Conservation (phyloP, 2,113 vertebrate genomes). For the Bufo gargarizans region DNA sequence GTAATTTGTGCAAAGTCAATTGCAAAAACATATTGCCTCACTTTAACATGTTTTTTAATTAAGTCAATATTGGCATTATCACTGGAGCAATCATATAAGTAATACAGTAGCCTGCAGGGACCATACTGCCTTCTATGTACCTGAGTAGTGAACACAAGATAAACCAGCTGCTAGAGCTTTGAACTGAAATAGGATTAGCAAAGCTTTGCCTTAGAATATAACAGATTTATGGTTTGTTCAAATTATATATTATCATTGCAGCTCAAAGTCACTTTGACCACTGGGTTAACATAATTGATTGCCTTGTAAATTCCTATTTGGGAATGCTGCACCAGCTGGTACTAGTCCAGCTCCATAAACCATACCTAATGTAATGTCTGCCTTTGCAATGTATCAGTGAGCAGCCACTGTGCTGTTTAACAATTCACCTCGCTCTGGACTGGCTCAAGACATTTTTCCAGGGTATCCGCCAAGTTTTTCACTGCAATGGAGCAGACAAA, state of each 20-base stretch:
- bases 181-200: conserved; percentile 18
- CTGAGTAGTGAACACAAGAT: neutral
- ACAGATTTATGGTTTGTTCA: conserved; percentile 52
- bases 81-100: neutral
- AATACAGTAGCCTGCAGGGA: neutral
- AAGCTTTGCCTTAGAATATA: conserved; percentile 28
- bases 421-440: conserved; percentile 28
- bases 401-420: conserved; percentile 19
- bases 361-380: conserved; percentile 45
- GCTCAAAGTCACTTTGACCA: conserved; percentile 49
- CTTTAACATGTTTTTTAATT: neutral
- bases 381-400: conserved; percentile 43
- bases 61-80: neutral
- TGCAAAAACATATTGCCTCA: no score
- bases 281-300: conserved; percentile 43
- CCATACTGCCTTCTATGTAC: neutral
- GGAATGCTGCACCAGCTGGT: conserved; percentile 33
- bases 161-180: neutral
- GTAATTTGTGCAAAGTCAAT: no score
- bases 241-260: conserved; percentile 23
- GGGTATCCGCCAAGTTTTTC: conserved; percentile 27
- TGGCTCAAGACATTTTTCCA: conserved; percentile 41
- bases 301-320: conserved; percentile 44
- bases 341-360: conserved; percentile 23
- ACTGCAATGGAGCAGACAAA: conserved; percentile 35